Base-by-base conservation (phyloP, 92 coral and sea anemone species). In the Phenganax subtilis region DNA sequence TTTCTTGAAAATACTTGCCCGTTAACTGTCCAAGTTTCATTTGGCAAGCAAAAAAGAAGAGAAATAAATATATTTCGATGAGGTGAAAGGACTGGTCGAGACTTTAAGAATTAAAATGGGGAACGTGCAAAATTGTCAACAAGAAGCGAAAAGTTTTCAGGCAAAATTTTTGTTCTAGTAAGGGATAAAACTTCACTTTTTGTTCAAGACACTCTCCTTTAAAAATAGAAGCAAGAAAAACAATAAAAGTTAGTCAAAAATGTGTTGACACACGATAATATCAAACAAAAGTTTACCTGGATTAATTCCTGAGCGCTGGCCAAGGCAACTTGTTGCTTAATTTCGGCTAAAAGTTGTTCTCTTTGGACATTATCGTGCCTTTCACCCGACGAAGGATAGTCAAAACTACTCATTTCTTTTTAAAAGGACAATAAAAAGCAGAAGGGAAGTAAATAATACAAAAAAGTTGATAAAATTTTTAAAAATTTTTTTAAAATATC, bases 251-350 rank as follows among this genome's bases (percentile, higher is more conserved):
- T 6, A 5, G 54, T 20, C 12, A n/a, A 16, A 53, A 73, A 59
- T 11, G 16, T 52, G 9, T 30, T 51, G 10, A 16, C 29, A n/a
- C 3, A 15, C 17, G 10, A 9, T 8, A 53, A 73, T 16, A 6
- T 6, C 28, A 73, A 37, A 73, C 15, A 16, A 53, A 6, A 59
- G 12, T 86, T 75, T 66, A 94, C 98, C 90, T 91, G 89, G 57
- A 94, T 87, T 67, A 96, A 81, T 75, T 92, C 99, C 73, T 96
- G 99, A 5, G 93, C 90, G n/a, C 90, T 88, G 7, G 97, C 99
- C 1, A 96, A 90, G 51, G 96, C 92, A 10, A 96, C 93, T 77
- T 96, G 97, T 20, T 88, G 91, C 81, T 90, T 89, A 8, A 96
- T 96, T 87, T 96, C 97, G 54, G 92, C 93, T 85, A 96, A 90